A percentile compares a stretch with the other conserved stretches of the same genome.
phyloP scores from a whole-genome alignment of 2,888 invertebrate species.

The Euphydryas editha region DNA sequence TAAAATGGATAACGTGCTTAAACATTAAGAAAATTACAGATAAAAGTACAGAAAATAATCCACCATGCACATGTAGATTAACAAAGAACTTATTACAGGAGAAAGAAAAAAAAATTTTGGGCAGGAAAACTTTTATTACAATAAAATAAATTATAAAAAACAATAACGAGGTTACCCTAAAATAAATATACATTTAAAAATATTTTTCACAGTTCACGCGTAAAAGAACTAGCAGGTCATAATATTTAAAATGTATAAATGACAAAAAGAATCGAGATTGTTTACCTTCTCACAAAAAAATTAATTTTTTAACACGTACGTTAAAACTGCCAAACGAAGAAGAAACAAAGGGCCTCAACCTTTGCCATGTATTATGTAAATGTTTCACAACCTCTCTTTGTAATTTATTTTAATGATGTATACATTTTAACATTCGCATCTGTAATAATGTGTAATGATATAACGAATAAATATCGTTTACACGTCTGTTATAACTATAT shows the following conservation, averaged over 20 bases:
- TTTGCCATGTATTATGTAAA: slow-evolving; percentile 23
- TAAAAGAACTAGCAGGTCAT: neutral
- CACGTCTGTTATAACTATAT: too few relatives aligned
- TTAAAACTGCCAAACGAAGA: neutral
- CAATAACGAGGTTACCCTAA: neutral
- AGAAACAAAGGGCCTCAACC: slow-evolving; percentile 12
- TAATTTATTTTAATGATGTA: slow-evolving; percentile 27
- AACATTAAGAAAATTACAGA: too few relatives aligned
- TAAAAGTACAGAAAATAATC: too few relatives aligned
- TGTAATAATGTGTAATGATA: neutral
- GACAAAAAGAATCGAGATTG: neutral
- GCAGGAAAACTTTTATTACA: too few relatives aligned
- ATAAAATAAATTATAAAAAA: too few relatives aligned
- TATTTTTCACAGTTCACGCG: neutral
- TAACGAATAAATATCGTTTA: neutral
- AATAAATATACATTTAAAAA: neutral
- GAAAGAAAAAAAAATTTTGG: too few relatives aligned
- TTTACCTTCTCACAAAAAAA: neutral
- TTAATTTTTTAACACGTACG: neutral
- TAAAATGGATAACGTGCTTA: too few relatives aligned
- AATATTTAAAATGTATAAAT: neutral
- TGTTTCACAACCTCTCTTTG: slow-evolving; percentile 13
- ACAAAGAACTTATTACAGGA: too few relatives aligned
- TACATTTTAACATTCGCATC: slow-evolving; percentile 6
- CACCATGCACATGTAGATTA: too few relatives aligned